Base-by-base conservation (phyloP, 2,113 vertebrate genomes). In the Acanthisitta chloris region DNA sequence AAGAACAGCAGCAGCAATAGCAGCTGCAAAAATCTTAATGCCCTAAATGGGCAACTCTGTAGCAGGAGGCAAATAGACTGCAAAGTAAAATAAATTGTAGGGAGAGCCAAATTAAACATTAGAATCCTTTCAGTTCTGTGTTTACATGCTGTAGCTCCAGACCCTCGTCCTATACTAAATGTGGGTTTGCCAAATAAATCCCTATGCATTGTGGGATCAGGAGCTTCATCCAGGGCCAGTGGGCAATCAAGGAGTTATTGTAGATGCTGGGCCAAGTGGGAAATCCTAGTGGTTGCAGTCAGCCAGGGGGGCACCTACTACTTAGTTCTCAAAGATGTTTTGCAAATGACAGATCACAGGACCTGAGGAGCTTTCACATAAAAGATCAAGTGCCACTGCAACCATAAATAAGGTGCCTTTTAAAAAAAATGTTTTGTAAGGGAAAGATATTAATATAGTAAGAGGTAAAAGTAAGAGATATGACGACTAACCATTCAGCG, bases 261-360 rank as follows among this genome's bases (percentile, higher is more conserved):
- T 78, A 87, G 81, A 90, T 71, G 74, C 61, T n/a, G 74, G 73
- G 43, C 66, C 94, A 96, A 94, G 90, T 90, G 91, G 92, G 88
- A 93, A 74, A 34, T 81, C 55, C 85, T 79, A 70, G 61, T 85
- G 82, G 78, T 61, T 85, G 74, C 61, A 85, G 78, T 74, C 61
- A 82, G 91, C 81, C 96, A 88, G 65, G 46, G 58, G 88, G 61
- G 12, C 52, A 71, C 74, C 51, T 66, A 71, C 21, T 79, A 28
- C 65, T 12, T 74, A 0, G 0, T 54, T 40, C 70, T 92, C 5
- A 4, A 90, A 93, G 81, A 54, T 42, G 54, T 71, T 92, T 92
- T 85, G 61, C 33, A 90, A 93, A 92, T 2, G 2, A 78, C 79
- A 40, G 51, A 85, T 92, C 55, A 38, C 14, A 81, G 29, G 8